phyloP scores from a whole-genome alignment of 2,113 vertebrate genomes.

The Cinclus cinclus region DNA sequence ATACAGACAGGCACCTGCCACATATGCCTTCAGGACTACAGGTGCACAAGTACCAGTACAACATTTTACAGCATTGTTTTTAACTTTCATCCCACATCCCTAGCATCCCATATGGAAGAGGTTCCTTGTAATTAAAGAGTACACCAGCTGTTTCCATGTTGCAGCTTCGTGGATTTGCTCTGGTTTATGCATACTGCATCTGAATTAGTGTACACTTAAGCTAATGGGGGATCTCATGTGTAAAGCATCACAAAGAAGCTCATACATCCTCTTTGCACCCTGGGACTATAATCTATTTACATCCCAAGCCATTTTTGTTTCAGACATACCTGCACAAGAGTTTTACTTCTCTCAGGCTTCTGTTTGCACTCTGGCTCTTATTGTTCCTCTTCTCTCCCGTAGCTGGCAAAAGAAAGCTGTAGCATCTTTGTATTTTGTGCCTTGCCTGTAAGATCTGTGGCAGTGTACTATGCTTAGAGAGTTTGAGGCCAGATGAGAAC shows the following conservation, averaged over 20 bases:
- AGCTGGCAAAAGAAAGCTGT: neutral
- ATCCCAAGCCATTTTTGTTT: neutral
- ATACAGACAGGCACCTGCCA: neutral
- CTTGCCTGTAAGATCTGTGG: neutral
- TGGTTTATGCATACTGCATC: neutral
- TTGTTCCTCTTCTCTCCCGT: neutral
- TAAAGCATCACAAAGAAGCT: neutral
- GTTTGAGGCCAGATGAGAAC: neutral
- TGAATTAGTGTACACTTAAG: neutral
- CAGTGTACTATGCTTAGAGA: neutral
- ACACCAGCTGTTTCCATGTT: neutral
- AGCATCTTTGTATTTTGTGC: neutral
- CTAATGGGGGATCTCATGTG: neutral
- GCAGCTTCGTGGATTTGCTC: neutral
- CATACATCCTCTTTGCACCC: neutral
- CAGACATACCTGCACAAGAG: neutral
- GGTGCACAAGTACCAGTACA: neutral
- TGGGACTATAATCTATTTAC: neutral
- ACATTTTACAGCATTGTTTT: neutral
- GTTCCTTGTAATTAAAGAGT: neutral
- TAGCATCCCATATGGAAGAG: neutral
- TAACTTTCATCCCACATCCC: neutral
- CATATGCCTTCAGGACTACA: neutral
- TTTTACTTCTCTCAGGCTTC: neutral
- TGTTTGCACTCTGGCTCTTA: rapidly evolving